Evolutionary conservation across 2,797 vertebrate genomes (phyloP).

Genomic region (Dicrostonyx torquatus): DNA sequence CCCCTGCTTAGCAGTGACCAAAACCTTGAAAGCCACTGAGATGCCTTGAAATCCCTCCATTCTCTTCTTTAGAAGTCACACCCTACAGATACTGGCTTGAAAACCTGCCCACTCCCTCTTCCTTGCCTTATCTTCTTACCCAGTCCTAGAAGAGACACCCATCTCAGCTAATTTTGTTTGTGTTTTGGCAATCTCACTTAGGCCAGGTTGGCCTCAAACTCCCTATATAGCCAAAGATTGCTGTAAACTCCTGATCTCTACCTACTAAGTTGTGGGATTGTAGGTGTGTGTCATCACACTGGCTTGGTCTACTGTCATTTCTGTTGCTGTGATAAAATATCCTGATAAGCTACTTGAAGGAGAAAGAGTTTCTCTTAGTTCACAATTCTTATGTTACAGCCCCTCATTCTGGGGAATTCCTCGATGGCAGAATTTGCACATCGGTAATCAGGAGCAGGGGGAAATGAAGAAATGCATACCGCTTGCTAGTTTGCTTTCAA

Average conservation of each 20-base stretch:
- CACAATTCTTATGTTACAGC: neutral
- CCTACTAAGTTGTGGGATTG: neutral
- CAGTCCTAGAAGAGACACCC: neutral
- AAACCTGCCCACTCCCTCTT: neutral
- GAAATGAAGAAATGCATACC: neutral
- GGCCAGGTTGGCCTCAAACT: neutral
- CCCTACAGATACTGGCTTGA: neutral
- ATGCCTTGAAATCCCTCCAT: neutral
- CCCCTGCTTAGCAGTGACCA: neutral
- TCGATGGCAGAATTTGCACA: neutral
- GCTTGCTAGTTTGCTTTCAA: neutral
- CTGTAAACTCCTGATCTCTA: neutral
- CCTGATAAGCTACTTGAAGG: neutral
- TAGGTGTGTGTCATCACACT: neutral
- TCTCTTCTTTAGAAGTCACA: neutral
- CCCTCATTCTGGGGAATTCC: neutral
- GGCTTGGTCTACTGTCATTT: neutral
- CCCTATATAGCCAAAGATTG: neutral
- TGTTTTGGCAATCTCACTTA: neutral
- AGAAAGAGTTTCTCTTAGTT: neutral
- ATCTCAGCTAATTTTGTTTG: neutral
- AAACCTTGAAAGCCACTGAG: neutral
- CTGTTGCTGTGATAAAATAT: neutral
- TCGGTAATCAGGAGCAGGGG: neutral
- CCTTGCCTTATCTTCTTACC: neutral